These are phyloP conservation scores for Vulpes vulpes DNA, from an alignment of 2,113 vertebrate genomes.

Conservation along the genomic window DNA sequence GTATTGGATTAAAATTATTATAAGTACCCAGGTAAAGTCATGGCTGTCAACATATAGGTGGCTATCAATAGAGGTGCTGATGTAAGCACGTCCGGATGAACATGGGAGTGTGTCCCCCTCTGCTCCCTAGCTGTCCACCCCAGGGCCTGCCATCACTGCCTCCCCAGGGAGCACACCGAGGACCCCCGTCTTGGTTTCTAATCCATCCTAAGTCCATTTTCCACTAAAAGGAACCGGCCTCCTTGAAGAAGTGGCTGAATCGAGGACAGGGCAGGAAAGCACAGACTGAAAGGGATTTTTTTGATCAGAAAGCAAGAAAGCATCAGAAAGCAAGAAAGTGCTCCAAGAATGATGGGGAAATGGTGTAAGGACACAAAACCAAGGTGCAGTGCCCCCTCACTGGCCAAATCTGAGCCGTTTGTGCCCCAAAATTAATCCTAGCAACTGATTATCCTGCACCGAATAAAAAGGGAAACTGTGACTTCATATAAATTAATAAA, in stretches of 20 bases:
- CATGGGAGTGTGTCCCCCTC: not conserved
- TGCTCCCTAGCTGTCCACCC: not conserved
- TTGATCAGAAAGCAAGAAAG: not conserved
- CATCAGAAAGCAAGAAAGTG: not conserved
- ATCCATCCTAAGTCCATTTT: not conserved
- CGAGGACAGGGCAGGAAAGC: not conserved
- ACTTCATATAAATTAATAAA: not conserved
- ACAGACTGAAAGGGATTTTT: not conserved
- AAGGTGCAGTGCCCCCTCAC: not conserved
- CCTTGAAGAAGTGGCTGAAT: not conserved
- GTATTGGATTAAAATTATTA: not conserved
- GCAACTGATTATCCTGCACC: not conserved
- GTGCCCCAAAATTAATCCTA: not conserved
- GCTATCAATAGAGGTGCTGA: not conserved
- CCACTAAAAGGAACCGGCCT: not conserved
- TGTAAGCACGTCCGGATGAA: not conserved
- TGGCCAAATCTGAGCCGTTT: not conserved
- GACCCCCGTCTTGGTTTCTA: not conserved
- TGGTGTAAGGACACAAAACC: not conserved
- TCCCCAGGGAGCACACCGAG: not conserved
- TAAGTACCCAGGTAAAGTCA: not conserved
- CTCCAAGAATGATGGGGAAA: not conserved
- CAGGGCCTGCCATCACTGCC: not conserved
- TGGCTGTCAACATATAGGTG: not conserved
- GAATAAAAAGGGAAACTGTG: constrained; percentile 24